Evolutionary conservation across 2,797 vertebrate species (phyloP), one percentile per base, ranked within the genome.

Genomic region (Ficedula albicollis): DNA sequence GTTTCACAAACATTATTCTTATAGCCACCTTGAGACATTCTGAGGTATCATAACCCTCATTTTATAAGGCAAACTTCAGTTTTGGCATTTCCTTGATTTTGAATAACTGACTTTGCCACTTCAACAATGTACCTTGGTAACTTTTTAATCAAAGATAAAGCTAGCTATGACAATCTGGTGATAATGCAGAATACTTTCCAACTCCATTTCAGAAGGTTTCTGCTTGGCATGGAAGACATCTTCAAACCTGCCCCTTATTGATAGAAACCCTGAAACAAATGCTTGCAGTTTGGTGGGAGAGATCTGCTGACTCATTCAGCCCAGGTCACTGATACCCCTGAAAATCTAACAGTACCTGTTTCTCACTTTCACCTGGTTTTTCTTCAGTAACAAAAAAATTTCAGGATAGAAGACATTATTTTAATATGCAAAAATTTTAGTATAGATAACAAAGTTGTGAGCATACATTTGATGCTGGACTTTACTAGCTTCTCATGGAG

Each of bases 1-100:
- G 15, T 55, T 92, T 92, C 82, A 79, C 27, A 91, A 92, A 89
- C 39, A 23, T 43, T 92, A 25, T 87, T 87, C 67, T 87, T 68
- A 79, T 1, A 89, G 55, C 27, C 34, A 58, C 27, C 25, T 54
- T 55, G 63, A 32, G 63, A 87, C 46, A 39, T 15, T 56, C 30
- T 55, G 52, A 87, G 60, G 30, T 74, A 44, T 9, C n/a, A n/a
- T 81, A 89, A 26, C 16, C 7, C 15, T 44, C 49, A 38, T 84
- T 87, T 84, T 79, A 69, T 30, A 84, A 84, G 55, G 27, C 21
- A 46, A 84, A 38, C 21, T 86, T 89, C 64, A 49, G 46, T 93
- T 78, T 76, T 66, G 67, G 30, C 11, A 32, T 69, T 93, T 91
- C 67, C 36, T 73, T 89, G 48, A 43, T 54, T 89, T 73, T 87